Conservation (phyloP, 2,797 vertebrate species). For the Paratrypauchen microcephalus region DNA sequence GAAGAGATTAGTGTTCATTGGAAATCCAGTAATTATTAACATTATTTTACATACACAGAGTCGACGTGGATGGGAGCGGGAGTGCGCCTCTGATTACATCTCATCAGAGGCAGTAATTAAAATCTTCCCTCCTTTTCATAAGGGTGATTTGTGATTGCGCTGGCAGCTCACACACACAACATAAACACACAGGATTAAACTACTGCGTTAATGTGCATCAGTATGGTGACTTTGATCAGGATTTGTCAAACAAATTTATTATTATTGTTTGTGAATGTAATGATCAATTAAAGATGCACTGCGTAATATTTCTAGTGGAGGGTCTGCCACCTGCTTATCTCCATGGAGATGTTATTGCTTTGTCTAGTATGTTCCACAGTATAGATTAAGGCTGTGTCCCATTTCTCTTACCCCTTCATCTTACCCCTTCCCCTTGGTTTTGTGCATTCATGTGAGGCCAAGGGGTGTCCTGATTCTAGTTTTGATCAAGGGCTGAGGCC, state of each 20-base stretch:
- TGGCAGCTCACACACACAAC: background rate
- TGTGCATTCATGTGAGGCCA: no score
- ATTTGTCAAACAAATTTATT: background rate
- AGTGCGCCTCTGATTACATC: background rate
- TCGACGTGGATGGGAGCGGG: background rate
- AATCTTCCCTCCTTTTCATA: conserved; percentile 1
- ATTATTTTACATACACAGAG: conserved; percentile 13
- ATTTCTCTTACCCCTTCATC: no score
- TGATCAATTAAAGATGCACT: no score
- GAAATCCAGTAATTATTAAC: conserved; percentile 24
- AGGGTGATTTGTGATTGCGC: conserved; percentile 5
- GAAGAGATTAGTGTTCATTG: conserved; percentile 13
- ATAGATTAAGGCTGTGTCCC: no score
- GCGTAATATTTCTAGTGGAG: no score
- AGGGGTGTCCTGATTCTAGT: no score
- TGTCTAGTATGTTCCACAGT: no score
- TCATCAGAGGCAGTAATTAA: conserved; percentile 11
- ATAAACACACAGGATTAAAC: conserved; percentile 4
- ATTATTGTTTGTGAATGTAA: background rate
- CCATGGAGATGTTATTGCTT: no score
- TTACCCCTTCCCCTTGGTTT: no score
- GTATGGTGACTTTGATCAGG: conserved; percentile 5
- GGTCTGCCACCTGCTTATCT: no score
- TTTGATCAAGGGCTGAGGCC: no score
- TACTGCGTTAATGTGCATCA: background rate